phyloP scores from a whole-genome alignment of 2,797 vertebrate species.

The Mormyrus hasselquistii region DNA sequence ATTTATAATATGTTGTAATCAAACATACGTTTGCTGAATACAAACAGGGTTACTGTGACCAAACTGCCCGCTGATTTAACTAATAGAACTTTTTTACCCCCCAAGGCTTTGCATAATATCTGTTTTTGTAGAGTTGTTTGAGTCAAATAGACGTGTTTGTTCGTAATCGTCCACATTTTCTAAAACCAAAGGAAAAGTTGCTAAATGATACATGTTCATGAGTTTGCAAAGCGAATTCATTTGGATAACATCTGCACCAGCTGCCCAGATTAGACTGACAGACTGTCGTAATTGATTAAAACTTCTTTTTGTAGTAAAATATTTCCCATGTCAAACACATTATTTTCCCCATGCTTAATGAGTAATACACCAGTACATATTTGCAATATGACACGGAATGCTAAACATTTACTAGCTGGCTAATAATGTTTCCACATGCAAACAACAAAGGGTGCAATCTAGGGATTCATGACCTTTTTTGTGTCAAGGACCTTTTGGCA shows the following conservation, averaged over 20 bases:
- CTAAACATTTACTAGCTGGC: not conserved
- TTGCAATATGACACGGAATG: not conserved
- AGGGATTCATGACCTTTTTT: not conserved
- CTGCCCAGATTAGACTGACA: not conserved
- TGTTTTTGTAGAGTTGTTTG: not conserved
- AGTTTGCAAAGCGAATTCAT: not conserved
- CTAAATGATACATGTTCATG: not conserved
- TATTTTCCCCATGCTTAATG: not conserved
- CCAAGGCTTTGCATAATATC: not conserved
- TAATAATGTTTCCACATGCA: not conserved
- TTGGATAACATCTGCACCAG: not conserved
- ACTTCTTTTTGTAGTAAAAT: not conserved
- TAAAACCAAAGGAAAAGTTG: not conserved
- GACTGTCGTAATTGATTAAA: conserved; percentile 7
- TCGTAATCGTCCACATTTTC: not conserved
- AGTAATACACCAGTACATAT: conserved; percentile 5
- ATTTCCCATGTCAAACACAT: not conserved
- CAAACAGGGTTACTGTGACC: not conserved
- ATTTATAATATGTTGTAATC: not conserved
- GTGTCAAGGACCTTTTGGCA: not conserved
- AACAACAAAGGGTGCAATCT: not conserved
- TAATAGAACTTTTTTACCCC: not conserved
- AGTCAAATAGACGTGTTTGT: not conserved
- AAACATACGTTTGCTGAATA: not conserved
- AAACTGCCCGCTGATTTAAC: not conserved